These are phyloP conservation scores for Hydraecia micacea DNA, from an alignment of 2,888 invertebrate species.

Conservation along the genomic window DNA sequence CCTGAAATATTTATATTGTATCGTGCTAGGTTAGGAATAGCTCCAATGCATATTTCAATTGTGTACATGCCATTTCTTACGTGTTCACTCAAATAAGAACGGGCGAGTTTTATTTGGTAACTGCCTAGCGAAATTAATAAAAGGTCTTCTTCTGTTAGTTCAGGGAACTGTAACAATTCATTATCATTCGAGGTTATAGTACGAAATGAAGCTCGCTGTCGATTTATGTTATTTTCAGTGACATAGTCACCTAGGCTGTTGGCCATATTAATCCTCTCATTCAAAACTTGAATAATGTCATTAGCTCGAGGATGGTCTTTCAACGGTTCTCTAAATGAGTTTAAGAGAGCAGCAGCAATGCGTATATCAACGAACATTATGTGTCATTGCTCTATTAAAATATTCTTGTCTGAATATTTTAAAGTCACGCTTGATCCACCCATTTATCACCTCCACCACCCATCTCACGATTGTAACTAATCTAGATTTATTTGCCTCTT, in stretches of 20 bases:
- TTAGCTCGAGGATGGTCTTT: conserved; percentile 6
- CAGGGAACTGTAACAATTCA: too few relatives aligned
- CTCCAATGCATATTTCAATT: too few relatives aligned
- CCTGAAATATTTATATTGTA: too few relatives aligned
- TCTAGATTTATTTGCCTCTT: conserved; percentile 3
- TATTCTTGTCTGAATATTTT: conserved; percentile 1
- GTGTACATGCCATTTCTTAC: too few relatives aligned
- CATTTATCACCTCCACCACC: neutral
- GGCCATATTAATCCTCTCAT: conserved; percentile 7
- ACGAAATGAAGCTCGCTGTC: conserved; percentile 3
- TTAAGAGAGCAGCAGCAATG: conserved; percentile 11
- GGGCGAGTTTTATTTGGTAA: too few relatives aligned
- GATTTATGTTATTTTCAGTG: conserved; percentile 9
- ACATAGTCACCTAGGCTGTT: conserved; percentile 12
- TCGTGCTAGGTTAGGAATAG: too few relatives aligned
- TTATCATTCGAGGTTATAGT: conserved; percentile 3
- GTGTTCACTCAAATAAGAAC: too few relatives aligned
- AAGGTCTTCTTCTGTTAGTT: too few relatives aligned
- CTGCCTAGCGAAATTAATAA: too few relatives aligned
- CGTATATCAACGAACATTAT: conserved; percentile 9
- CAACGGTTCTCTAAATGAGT: conserved; percentile 6
- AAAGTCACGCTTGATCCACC: neutral
- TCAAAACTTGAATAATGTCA: neutral
- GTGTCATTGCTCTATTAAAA: conserved; percentile 10
- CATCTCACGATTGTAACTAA: neutral